A percentile compares a stretch with the other conserved stretches of the same genome.
These are phyloP conservation scores for Tiaroga cobitis DNA, from an alignment of 2,797 vertebrate species.

Conservation along the genomic window DNA sequence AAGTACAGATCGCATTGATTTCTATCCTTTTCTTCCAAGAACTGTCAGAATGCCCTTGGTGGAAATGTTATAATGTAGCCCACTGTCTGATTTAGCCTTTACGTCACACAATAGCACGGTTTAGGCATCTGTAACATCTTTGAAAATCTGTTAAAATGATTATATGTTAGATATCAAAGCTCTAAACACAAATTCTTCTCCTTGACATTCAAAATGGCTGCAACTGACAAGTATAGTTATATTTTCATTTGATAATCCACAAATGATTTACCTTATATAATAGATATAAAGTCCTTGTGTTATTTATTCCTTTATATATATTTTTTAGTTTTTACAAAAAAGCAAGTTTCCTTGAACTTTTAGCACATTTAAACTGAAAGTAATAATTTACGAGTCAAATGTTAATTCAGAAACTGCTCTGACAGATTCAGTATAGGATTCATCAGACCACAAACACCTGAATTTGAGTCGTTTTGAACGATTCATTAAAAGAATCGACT, in stretches of 20 bases:
- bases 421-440: background rate
- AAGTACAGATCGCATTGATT: slow-evolving; percentile 26
- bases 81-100: background rate
- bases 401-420: background rate
- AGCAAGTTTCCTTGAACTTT: background rate
- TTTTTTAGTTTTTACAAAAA: background rate
- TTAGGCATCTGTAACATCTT: background rate
- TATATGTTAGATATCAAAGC: background rate
- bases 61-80: background rate
- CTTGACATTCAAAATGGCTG: background rate
- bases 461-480: background rate
- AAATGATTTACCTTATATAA: background rate
- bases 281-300: background rate
- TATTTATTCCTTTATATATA: too few relatives aligned
- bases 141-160: background rate
- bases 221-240: background rate
- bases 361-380: background rate
- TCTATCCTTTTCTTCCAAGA: slow-evolving; percentile 1
- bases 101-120: background rate
- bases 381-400: background rate
- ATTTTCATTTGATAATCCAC: background rate
- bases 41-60: background rate
- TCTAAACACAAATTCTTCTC: background rate
- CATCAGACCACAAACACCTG: background rate
- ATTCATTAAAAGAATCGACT: background rate